These are phyloP conservation scores for Ochropacha duplaris DNA, from an alignment of 2,888 invertebrate species.

Conservation along the genomic window DNA sequence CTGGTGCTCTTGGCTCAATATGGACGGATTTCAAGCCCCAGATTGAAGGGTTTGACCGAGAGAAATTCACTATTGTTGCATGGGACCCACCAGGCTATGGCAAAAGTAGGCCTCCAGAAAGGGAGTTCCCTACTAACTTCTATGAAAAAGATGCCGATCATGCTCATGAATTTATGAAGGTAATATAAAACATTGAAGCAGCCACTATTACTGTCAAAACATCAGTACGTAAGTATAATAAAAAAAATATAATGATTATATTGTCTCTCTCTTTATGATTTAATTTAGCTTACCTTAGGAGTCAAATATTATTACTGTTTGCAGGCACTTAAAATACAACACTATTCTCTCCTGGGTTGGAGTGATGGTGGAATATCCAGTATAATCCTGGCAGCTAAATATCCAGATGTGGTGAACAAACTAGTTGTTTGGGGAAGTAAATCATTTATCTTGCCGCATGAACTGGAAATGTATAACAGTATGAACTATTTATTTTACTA, in stretches of 20 bases:
- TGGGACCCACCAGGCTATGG: slow-evolving; percentile 97
- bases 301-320: slow-evolving; percentile 15
- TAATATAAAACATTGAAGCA: slow-evolving; percentile 17
- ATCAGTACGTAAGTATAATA: too few relatives aligned
- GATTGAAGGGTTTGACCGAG: slow-evolving; percentile 84
- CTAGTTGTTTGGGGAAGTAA: slow-evolving; percentile 91
- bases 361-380: slow-evolving; percentile 93
- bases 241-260: neutral
- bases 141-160: slow-evolving; percentile 88
- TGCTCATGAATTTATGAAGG: slow-evolving; percentile 89
- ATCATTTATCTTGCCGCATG: slow-evolving; percentile 87
- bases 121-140: slow-evolving; percentile 87
- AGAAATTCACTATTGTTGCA: slow-evolving; percentile 85
- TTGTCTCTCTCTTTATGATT: neutral
- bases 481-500: slow-evolving; percentile 20
- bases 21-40: slow-evolving; percentile 93
- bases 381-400: slow-evolving; percentile 88
- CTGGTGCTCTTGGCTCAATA: slow-evolving; percentile 91
- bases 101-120: slow-evolving; percentile 89
- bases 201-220: neutral
- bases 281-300: neutral
- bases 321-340: slow-evolving; percentile 84
- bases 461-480: slow-evolving; percentile 74
- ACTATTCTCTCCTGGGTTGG: slow-evolving; percentile 93
- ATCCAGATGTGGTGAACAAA: slow-evolving; percentile 86